Evolutionary conservation across 2,888 invertebrate species (phyloP).

Genomic region (Protophormia terraenovae): DNA sequence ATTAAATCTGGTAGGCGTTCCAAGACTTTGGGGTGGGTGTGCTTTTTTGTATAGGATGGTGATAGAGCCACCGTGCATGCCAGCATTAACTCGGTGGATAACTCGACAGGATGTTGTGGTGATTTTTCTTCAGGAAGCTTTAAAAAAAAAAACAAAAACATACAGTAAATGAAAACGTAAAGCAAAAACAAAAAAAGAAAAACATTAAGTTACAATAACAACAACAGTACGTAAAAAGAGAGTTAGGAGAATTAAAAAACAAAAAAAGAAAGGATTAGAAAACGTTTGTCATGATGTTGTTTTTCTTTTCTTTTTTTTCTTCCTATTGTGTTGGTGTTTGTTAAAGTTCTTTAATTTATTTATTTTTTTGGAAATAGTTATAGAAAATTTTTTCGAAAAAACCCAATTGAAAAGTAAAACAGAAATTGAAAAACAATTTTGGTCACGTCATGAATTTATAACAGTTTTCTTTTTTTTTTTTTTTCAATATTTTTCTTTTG

Average conservation of each 20-base stretch:
- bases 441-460: conserved; percentile 55
- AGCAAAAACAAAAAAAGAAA: conserved; percentile 6
- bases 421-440: conserved; percentile 59
- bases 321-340: conserved; percentile 8
- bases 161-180: conserved; percentile 15
- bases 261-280: conserved; percentile 48
- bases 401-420: conserved; percentile 53
- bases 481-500: background rate
- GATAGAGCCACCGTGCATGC: conserved; percentile 81
- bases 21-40: conserved; percentile 81
- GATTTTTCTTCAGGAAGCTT: conserved; percentile 82
- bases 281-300: conserved; percentile 47
- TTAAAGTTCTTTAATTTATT: conserved; percentile 29
- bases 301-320: background rate
- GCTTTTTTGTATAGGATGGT: conserved; percentile 80
- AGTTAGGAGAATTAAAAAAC: background rate
- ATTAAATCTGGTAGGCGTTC: conserved; percentile 82
- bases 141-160: conserved; percentile 68
- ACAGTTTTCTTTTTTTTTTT: conserved; percentile 26
- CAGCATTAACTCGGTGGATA: conserved; percentile 81
- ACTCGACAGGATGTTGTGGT: conserved; percentile 81
- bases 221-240: background rate
- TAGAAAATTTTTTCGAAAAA: background rate
- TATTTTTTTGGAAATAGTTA: conserved; percentile 12
- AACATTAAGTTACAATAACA: background rate